Base-by-base conservation (phyloP, 2,797 vertebrate species). In the Lithobates pipiens region DNA sequence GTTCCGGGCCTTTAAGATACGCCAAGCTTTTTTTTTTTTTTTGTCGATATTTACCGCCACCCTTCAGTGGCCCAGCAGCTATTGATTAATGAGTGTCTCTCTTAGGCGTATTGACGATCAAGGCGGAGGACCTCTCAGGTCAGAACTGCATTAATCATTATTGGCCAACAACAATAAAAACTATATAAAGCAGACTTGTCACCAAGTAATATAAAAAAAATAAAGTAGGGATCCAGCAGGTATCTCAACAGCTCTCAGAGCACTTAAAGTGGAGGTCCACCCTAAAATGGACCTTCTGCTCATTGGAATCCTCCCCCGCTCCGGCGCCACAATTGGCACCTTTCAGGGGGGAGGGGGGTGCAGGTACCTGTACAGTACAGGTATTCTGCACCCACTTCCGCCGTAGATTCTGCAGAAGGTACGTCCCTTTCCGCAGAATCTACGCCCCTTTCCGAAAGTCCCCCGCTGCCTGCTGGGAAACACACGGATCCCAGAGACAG, bases 21-120 rank as follows among this genome's bases (percentile, higher is more conserved):
- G 70, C 54, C 70, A 21, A 50, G 50, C 44, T 63, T 18, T 27
- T 29, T 29, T 29, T 29, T 29, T 29, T 29, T 29, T 29, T 29
- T 76, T 21, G n/a, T 85, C 78, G 76, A 85, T 85, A 85, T 80
- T 85, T 76, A 76, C 68, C 13, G 68, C 85, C 74, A 57, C 75
- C 75, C 11, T 27, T 74, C 81, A 36, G 50, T 86, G 75, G 54
- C 68, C 29, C 77, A 29, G 85, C 23, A 42, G 70, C 6, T 50
- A 86, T 77, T 67, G 85, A 86, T 82, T 68, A 39, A 46, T 7
- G 16, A 18, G 78, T 23, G 67, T 76, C 63, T 76, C 71, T 70
- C 10, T 39, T 27, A 42, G 50, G 46, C 44, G 34, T 34, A 77
- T 3, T 73, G 83, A 75, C 27, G 36, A 39, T 42, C 27, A 15